Conservation (phyloP, 1,140 invertebrate species). For the Pristionchus pacificus region DNA sequence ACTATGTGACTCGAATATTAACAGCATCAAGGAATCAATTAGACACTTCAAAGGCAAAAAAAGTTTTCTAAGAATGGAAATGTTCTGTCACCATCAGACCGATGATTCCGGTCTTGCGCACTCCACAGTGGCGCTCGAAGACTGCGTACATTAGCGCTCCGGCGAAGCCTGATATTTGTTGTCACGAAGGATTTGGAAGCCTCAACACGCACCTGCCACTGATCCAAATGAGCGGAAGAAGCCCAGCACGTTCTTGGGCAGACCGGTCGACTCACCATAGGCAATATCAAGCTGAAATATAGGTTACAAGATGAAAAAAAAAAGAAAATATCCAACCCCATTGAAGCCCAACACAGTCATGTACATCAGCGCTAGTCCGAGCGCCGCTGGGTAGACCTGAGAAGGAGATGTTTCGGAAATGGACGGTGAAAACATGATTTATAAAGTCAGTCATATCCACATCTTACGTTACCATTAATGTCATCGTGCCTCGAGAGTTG, state of each 20-base stretch:
- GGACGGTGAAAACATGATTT: conserved; percentile 9
- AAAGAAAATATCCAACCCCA: conserved; percentile 11
- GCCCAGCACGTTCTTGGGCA: conserved; percentile 38
- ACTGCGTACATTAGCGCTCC: conserved; percentile 40
- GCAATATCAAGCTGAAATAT: conserved; percentile 33
- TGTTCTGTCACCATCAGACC: conserved; percentile 32
- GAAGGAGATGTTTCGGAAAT: no score
- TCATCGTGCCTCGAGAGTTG: no score
- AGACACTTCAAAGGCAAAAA: no score
- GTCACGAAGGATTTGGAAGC: background rate
- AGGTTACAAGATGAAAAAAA: background rate
- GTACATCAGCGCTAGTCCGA: conserved; percentile 35
- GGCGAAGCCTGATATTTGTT: conserved; percentile 19
- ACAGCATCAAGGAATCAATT: no score
- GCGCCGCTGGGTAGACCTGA: conserved; percentile 23
- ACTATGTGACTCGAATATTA: background rate
- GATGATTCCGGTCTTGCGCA: conserved; percentile 37
- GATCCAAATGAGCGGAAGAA: background rate
- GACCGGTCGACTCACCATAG: conserved; percentile 35
- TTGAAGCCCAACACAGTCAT: conserved; percentile 31
- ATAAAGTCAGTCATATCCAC: background rate
- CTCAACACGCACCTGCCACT: background rate
- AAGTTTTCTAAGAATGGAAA: conserved; percentile 5
- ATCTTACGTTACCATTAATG: background rate
- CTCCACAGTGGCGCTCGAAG: conserved; percentile 34